phyloP scores from a whole-genome alignment of 1,140 invertebrate genomes.

The Varroa destructor region DNA sequence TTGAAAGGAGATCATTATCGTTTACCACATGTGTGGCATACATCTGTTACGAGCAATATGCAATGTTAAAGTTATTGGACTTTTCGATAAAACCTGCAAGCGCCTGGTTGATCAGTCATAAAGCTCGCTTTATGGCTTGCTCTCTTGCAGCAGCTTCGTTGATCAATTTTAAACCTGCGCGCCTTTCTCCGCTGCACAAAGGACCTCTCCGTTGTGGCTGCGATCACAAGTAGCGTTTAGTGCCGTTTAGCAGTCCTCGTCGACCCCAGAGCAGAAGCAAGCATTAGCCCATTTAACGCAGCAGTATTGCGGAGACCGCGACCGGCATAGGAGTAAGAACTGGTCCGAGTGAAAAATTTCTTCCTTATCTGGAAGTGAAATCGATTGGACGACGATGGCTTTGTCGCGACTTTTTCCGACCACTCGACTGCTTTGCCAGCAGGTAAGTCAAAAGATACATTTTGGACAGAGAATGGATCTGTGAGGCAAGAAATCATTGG shows the following conservation, averaged over 20 bases:
- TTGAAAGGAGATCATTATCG: too few species aligned
- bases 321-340: background rate
- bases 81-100: too few species aligned
- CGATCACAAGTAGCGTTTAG: slow-evolving; percentile 18
- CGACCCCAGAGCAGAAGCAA: background rate
- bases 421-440: background rate
- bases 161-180: background rate
- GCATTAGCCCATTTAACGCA: background rate
- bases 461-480: too few species aligned
- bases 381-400: background rate
- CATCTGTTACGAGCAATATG: too few species aligned
- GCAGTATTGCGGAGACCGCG: slow-evolving; percentile 23
- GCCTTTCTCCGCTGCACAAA: slow-evolving; percentile 25
- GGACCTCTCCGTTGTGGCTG: background rate
- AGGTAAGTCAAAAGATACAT: background rate
- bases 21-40: too few species aligned
- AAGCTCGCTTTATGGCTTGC: background rate
- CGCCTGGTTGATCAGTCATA: background rate
- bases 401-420: slow-evolving; percentile 21
- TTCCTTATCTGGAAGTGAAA: background rate
- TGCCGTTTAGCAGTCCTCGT: too few species aligned
- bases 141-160: too few species aligned
- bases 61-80: too few species aligned
- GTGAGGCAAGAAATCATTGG: too few species aligned
- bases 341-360: slow-evolving; percentile 1